These are phyloP conservation scores for Gadopsis marmoratus DNA, from an alignment of 2,797 vertebrate genomes.

Conservation along the genomic window DNA sequence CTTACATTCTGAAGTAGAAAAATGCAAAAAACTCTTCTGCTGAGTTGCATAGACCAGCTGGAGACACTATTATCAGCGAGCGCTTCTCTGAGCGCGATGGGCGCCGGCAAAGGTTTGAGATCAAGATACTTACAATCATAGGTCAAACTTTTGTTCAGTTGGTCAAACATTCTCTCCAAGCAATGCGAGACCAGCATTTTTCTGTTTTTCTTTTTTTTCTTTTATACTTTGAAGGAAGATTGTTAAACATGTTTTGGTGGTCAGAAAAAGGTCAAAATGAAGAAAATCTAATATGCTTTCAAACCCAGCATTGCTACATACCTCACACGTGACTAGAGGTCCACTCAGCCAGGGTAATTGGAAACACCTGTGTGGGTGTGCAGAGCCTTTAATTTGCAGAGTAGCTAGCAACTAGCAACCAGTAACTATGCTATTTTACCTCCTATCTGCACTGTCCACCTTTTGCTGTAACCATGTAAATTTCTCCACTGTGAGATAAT, in stretches of 20 bases:
- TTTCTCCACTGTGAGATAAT: no score
- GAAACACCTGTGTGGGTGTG: neutral
- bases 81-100: no score
- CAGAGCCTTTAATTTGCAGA: neutral
- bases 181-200: no score
- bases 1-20: no score
- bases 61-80: no score
- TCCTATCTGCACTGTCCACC: no score
- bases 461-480: no score
- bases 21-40: no score
- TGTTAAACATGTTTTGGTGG: neutral
- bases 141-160: neutral
- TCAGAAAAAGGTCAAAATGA: neutral
- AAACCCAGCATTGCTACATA: neutral
- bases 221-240: neutral
- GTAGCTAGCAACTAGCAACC: neutral
- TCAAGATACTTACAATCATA: neutral
- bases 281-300: neutral
- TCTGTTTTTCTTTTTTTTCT: neutral
- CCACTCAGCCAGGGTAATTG: neutral
- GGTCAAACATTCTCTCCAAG: neutral
- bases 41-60: no score
- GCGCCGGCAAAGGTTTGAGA: neutral
- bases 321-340: neutral
- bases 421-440: no score